phyloP scores from a whole-genome alignment of 2,113 vertebrate species.

The Vulpes vulpes region DNA sequence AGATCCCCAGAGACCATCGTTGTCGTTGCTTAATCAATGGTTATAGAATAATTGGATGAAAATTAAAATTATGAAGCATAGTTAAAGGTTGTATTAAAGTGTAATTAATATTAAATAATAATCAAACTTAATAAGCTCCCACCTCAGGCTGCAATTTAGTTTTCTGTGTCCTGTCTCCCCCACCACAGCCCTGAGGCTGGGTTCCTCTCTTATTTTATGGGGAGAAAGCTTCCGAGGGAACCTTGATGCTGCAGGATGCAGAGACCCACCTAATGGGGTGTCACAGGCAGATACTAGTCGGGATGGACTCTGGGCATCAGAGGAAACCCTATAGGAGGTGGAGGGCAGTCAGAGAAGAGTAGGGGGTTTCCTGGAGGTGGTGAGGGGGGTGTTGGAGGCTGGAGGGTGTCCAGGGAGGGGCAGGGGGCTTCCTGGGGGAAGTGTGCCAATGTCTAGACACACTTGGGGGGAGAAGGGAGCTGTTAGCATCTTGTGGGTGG shows the following conservation, averaged over 20 bases:
- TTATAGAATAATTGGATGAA: background rate
- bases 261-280: rapidly evolving
- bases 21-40: background rate
- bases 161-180: background rate
- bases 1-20: rapidly evolving
- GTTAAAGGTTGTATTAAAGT: background rate
- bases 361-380: background rate
- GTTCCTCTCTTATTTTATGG: rapidly evolving
- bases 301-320: background rate
- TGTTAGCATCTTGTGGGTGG: rapidly evolving
- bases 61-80: background rate
- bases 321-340: background rate
- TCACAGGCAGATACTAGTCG: background rate
- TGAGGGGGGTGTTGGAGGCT: no score
- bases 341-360: rapidly evolving
- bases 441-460: background rate
- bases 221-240: background rate
- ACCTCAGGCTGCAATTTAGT: background rate
- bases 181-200: rapidly evolving
- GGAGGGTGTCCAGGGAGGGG: background rate
- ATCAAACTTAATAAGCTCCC: no score
- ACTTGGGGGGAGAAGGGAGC: rapidly evolving
- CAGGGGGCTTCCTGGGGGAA: background rate
- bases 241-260: background rate
- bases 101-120: background rate